Percentiles rank a stretch among this genome's conserved stretches.
Evolutionary conservation across 2,888 invertebrate species (phyloP).

Genomic region (Torymus aiolomorphi): DNA sequence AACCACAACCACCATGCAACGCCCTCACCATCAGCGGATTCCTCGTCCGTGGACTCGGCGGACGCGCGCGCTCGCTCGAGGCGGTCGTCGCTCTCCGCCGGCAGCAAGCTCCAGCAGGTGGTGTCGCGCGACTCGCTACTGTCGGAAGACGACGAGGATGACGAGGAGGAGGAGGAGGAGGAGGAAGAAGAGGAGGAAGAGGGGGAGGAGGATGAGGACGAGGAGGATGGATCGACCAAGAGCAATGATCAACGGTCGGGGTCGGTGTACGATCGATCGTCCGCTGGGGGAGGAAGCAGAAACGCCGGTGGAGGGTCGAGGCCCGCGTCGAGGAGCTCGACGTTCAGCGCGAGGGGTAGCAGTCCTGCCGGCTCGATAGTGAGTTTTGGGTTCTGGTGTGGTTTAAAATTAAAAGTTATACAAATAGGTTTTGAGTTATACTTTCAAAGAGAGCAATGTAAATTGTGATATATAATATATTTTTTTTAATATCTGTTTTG

Average conservation of each 20-base stretch:
- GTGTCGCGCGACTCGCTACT: not conserved
- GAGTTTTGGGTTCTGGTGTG: not conserved
- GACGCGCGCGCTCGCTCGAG: not conserved
- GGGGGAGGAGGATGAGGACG: no score
- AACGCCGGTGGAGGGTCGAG: not conserved
- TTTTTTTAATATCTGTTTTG: no score
- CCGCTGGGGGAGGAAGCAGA: not conserved
- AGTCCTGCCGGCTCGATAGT: slow-evolving; percentile 34
- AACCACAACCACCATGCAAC: not conserved
- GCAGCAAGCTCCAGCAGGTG: not conserved
- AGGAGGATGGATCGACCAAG: no score
- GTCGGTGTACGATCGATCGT: not conserved
- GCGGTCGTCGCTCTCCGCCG: not conserved
- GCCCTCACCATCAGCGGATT: not conserved
- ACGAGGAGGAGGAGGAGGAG: no score
- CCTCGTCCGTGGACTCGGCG: not conserved
- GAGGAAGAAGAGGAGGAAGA: not conserved
- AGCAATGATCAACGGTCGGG: no score
- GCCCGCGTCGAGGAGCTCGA: slow-evolving; percentile 10
- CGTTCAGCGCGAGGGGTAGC: slow-evolving; percentile 26
- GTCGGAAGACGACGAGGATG: not conserved
- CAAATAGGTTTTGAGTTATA: no score
- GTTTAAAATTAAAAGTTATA: no score
- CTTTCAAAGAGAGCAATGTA: no score
- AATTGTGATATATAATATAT: no score